phyloP scores from a whole-genome alignment of 2,797 vertebrate species.

The Coranthus polyacanthus region DNA sequence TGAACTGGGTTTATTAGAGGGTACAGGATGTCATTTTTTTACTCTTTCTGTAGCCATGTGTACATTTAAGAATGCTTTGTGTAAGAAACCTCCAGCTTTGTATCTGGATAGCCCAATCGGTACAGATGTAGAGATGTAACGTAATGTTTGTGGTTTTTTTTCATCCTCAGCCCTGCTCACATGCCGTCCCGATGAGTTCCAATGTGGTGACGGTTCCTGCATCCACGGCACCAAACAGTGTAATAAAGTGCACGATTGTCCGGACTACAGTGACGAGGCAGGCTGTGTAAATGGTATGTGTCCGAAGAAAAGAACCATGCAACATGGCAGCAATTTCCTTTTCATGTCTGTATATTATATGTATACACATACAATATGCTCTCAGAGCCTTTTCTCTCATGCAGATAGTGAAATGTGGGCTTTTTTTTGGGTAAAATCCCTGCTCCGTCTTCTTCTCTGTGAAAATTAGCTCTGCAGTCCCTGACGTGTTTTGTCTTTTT shows the following conservation, averaged over 20 bases:
- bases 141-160: conserved; percentile 12
- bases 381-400: not conserved
- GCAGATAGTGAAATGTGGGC: not conserved
- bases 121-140: not conserved
- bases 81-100: not conserved
- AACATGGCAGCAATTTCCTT: too few species aligned
- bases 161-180: conserved; percentile 87
- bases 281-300: conserved; percentile 90
- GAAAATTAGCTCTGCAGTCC: not conserved
- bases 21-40: too few species aligned
- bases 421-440: not conserved
- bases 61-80: too few species aligned
- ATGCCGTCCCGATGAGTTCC: conserved; percentile 95
- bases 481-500: not conserved
- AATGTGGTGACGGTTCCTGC: conserved; percentile 94
- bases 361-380: not conserved
- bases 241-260: conserved; percentile 92
- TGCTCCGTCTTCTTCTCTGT: not conserved
- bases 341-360: too few species aligned
- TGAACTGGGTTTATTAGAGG: too few species aligned
- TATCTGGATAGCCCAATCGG: not conserved
- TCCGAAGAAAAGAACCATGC: not conserved
- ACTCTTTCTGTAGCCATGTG: too few species aligned
- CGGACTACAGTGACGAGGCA: conserved; percentile 93
- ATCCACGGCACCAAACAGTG: conserved; percentile 94